These are phyloP conservation scores for Astropecten irregularis DNA, from an alignment of 53 echinoderm and acorn worm species.

Conservation along the genomic window DNA sequence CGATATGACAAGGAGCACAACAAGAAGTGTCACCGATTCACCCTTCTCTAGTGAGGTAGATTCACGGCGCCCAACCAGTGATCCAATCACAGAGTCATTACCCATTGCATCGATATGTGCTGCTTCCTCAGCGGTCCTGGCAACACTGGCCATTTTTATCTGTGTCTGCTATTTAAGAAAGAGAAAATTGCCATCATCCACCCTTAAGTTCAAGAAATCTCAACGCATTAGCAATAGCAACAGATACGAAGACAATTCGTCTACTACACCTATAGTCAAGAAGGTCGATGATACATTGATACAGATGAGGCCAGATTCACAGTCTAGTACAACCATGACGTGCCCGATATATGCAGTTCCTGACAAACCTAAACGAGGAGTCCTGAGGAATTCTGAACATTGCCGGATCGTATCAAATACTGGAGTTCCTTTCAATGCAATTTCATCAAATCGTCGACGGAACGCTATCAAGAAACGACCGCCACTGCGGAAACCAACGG, in stretches of 20 bases:
- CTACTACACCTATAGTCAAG: neutral
- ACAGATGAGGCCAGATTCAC: neutral
- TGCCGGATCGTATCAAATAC: neutral
- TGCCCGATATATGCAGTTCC: constrained; percentile 1
- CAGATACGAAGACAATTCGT: neutral
- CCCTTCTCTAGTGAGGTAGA: neutral
- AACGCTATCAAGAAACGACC: neutral
- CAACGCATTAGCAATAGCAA: neutral
- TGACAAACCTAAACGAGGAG: neutral
- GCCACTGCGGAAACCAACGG: neutral
- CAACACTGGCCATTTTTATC: neutral
- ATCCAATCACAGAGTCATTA: neutral
- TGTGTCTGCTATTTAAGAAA: neutral
- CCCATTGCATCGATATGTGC: neutral
- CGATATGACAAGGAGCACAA: neutral
- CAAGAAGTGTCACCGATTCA: too few relatives aligned
- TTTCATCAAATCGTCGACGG: neutral
- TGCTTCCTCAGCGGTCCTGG: neutral
- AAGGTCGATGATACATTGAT: neutral
- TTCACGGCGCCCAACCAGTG: neutral
- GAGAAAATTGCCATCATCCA: neutral
- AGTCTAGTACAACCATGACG: neutral
- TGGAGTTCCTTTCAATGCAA: neutral
- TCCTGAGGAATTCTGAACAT: neutral
- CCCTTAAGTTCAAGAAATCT: neutral